These are phyloP conservation scores for Philhelius pedissequus DNA, from an alignment of 2,888 invertebrate genomes.

Conservation along the genomic window DNA sequence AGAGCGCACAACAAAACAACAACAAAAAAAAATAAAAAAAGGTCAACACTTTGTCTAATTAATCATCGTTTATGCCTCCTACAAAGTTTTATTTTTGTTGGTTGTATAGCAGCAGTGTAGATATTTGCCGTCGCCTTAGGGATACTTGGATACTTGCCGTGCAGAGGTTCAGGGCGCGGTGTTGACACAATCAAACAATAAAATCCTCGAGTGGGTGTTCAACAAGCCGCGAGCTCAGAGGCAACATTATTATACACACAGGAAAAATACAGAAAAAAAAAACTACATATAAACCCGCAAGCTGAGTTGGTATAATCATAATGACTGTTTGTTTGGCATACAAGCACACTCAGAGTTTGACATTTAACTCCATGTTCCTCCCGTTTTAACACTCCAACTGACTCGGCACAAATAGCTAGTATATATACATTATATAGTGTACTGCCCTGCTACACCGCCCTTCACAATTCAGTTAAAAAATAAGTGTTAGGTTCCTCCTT, in stretches of 20 bases:
- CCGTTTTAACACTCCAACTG: slow-evolving; percentile 53
- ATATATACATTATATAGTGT: slow-evolving; percentile 22
- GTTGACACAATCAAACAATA: slow-evolving; percentile 61
- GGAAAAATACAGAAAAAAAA: background rate
- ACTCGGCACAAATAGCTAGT: slow-evolving; percentile 65
- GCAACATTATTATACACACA: slow-evolving; percentile 9
- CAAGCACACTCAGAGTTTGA: slow-evolving; percentile 53
- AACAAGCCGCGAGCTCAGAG: slow-evolving; percentile 60
- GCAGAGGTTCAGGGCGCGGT: background rate
- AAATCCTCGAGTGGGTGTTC: slow-evolving; percentile 66
- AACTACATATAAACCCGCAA: slow-evolving; percentile 31
- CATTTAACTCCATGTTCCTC: slow-evolving; percentile 64
- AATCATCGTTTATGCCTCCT: slow-evolving; percentile 59
- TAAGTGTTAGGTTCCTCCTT: slow-evolving; percentile 27
- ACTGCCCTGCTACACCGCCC: background rate
- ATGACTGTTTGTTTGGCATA: slow-evolving; percentile 56
- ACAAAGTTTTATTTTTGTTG: slow-evolving; percentile 10
- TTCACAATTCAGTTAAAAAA: background rate
- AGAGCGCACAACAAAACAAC: background rate
- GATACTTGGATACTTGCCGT: too few relatives aligned
- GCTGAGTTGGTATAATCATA: slow-evolving; percentile 52
- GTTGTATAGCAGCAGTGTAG: background rate
- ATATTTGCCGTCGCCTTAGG: slow-evolving; percentile 21
- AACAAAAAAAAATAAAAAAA: slow-evolving; percentile 34
- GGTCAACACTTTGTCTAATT: slow-evolving; percentile 68